Evolutionary conservation across 2,113 vertebrate species (phyloP).

Genomic region (Typhlomys cinereus): DNA sequence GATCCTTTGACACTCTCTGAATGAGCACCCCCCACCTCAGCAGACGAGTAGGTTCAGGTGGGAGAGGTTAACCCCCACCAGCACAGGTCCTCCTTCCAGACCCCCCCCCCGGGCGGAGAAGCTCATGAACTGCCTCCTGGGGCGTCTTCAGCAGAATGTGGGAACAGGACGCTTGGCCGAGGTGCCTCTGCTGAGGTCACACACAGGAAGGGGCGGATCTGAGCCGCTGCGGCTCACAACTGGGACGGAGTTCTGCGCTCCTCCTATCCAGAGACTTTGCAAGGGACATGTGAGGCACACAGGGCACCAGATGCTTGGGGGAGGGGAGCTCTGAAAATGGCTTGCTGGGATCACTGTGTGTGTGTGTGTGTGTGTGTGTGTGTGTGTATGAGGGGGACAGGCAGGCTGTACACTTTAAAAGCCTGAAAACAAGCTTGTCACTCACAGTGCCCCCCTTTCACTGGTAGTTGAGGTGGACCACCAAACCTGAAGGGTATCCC

Average conservation of each 20-base stretch:
- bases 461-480: neutral
- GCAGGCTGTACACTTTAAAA: neutral
- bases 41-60: neutral
- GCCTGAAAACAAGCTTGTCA: neutral
- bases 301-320: neutral
- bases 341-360: no score
- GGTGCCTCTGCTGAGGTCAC: neutral
- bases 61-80: neutral
- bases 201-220: accelerated
- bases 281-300: neutral
- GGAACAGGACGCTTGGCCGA: accelerated
- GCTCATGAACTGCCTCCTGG: neutral
- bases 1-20: accelerated
- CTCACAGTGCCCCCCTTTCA: no score
- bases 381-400: neutral
- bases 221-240: neutral
- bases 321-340: accelerated
- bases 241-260: neutral
- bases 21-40: accelerated
- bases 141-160: neutral
- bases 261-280: neutral
- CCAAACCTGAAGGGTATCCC: neutral
- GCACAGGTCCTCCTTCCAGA: neutral
- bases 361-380: neutral
- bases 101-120: neutral